Evolutionary conservation across 2,113 vertebrate genomes (phyloP), one percentile per base, ranked within the genome.

Genomic region (Hucho hucho): DNA sequence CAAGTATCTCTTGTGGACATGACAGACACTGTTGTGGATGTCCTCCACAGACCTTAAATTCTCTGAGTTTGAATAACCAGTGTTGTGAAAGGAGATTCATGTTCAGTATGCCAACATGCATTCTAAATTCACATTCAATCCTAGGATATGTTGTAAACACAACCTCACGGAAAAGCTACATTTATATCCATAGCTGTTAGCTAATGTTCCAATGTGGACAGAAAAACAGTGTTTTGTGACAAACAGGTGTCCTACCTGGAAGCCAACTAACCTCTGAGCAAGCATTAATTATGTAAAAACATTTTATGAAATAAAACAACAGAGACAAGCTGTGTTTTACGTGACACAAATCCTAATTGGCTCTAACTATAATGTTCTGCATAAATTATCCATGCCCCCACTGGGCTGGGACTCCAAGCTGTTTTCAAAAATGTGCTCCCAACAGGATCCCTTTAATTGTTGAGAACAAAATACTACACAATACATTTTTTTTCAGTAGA

Each of bases 401-500:
- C 58, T 61, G n/a, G 5, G 58, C 18, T 22, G n/a, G n/a, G 58
- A n/a, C 16, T 7, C 58, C 58, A n/a, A 24, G 61, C 61, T 74
- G 37, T 49, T 43, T 65, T 74, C 37, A 65, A 9, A 49, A 73
- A 73, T 64, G 37, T 26, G 37, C 25, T 32, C 29, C 65, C 43
- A 28, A 24, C 63, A 24, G 20, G 37, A 65, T 25, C 37, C 59
- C 11, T 64, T 67, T 24, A 66, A 18, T 28, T 73, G 24, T 65
- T 9, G 24, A 24, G 13, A 65, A 46, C 43, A 28, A 64, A 22
- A 59, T 47, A 64, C 9, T 43, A 73, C 61, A 73, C 43, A 43
- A 43, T 43, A 43, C 37, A 43, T 43, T 73, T 64, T 47, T 64
- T 6, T 69, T 11, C 43, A 56, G 73, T 25, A 67, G 53, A 74